Base-by-base conservation (phyloP, 1,140 invertebrate genomes). In the Akabosia matsudoensis region DNA sequence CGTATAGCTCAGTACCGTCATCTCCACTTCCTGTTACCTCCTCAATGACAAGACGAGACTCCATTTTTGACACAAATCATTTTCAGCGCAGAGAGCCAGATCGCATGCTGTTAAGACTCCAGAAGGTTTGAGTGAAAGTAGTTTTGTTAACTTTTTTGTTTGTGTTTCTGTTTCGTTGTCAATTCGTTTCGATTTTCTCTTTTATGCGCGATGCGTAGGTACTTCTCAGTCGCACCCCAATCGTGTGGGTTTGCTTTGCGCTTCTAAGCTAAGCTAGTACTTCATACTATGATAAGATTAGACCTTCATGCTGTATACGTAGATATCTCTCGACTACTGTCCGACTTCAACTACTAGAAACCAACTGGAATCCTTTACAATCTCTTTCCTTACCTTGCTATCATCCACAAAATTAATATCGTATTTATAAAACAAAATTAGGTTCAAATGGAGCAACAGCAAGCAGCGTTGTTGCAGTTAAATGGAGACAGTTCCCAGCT, bases 71-170 rank as follows among this genome's bases (percentile, higher is more conserved):
- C 30, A 30, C 76, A 14, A 73, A 28, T 16, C 34, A 45, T 72
- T 34, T 74, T n/a, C 67, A n/a, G n/a, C n/a, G 78, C 31, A 78
- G 79, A 74, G 83, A 84, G 54, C 82, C 82, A 16, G 18, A 7
- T 10, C 61, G 83, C 16, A 75, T 83, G n/a, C 77, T 80, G 7
- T 82, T 85, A 75, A 85, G 86, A 56, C 81, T 89, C 64, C 84
- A 85, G 73, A 85, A 85, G 78, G 83, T 88, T 67, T 3, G 26
- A 31, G 28, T 22, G 54, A 13, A 56, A 18, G 7, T 10, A 18
- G 18, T 45, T 45, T 45, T 10, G 37, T 45, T 45, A 18, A 10
- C 18, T 45, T 7, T 10, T 45, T 45, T 45, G 7, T 7, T 45
- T 45, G 37, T 18, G 37, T 45, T 45, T 10, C 37, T 45, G 7